These are phyloP conservation scores for Dicroscelio sp. DNA, from an alignment of 2,888 invertebrate species.

Conservation along the genomic window DNA sequence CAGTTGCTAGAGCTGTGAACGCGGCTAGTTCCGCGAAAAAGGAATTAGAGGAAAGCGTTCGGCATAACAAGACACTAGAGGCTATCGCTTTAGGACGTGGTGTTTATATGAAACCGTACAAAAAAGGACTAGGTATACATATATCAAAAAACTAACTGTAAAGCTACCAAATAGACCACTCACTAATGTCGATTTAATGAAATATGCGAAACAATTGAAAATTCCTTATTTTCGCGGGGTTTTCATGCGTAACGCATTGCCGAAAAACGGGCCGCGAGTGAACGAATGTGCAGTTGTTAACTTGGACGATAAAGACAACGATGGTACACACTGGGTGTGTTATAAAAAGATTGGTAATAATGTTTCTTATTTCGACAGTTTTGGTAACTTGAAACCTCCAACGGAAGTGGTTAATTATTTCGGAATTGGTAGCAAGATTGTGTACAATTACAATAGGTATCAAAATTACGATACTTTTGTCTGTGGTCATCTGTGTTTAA, in stretches of 20 bases:
- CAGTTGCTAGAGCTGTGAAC: conserved; percentile 88
- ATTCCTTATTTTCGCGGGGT: conserved; percentile 5
- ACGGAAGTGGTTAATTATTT: neutral
- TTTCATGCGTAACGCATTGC: conserved; percentile 81
- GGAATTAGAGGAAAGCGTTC: conserved; percentile 81
- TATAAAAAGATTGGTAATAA: conserved; percentile 70
- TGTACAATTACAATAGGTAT: neutral
- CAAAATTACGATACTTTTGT: neutral
- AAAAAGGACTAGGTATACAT: conserved; percentile 16
- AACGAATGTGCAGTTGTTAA: conserved; percentile 54
- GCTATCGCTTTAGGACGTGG: conserved; percentile 81
- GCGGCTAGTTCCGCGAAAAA: conserved; percentile 85
- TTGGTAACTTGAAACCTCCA: no score
- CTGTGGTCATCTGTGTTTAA: neutral
- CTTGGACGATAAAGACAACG: conserved; percentile 53
- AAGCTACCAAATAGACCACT: conserved; percentile 86
- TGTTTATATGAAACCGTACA: conserved; percentile 71
- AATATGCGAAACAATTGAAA: conserved; percentile 16
- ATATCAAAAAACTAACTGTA: conserved; percentile 65
- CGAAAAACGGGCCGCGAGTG: conserved; percentile 66
- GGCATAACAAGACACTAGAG: conserved; percentile 87
- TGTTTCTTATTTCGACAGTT: neutral
- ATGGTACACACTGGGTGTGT: conserved; percentile 84
- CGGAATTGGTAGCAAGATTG: neutral
- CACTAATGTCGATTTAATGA: conserved; percentile 77